Evolutionary conservation across 1,140 invertebrate genomes (phyloP).

Genomic region (Papilio dardanus): DNA sequence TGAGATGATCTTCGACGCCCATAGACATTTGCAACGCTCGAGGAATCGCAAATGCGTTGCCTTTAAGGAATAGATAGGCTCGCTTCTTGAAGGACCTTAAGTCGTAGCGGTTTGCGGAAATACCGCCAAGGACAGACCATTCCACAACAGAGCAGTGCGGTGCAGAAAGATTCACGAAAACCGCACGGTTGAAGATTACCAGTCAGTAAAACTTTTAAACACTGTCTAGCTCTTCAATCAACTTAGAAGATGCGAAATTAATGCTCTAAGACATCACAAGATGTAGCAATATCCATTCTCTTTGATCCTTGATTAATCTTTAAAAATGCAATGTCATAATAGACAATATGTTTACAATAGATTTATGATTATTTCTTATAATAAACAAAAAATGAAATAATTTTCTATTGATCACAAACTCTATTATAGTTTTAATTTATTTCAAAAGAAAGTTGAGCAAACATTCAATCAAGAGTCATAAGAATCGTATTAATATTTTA

Average conservation of each 20-base stretch:
- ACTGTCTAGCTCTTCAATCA: no score
- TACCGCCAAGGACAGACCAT: no score
- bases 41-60: no score
- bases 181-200: no score
- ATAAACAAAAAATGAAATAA: not conserved
- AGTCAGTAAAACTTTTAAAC: no score
- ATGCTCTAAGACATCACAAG: not conserved
- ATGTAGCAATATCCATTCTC: not conserved
- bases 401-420: slow-evolving; percentile 6
- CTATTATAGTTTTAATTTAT: slow-evolving; percentile 7
- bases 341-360: not conserved
- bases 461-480: slow-evolving; percentile 6
- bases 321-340: slow-evolving; percentile 2
- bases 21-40: no score
- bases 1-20: no score
- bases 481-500: slow-evolving; percentile 7
- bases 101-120: no score
- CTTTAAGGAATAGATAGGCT: no score
- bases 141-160: no score
- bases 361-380: not conserved
- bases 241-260: not conserved
- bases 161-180: no score
- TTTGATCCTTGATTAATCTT: not conserved
- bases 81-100: no score
- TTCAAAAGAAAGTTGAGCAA: slow-evolving; percentile 11